Evolutionary conservation across 2,888 invertebrate species (phyloP).

Genomic region (Andrena haemorrhoa): DNA sequence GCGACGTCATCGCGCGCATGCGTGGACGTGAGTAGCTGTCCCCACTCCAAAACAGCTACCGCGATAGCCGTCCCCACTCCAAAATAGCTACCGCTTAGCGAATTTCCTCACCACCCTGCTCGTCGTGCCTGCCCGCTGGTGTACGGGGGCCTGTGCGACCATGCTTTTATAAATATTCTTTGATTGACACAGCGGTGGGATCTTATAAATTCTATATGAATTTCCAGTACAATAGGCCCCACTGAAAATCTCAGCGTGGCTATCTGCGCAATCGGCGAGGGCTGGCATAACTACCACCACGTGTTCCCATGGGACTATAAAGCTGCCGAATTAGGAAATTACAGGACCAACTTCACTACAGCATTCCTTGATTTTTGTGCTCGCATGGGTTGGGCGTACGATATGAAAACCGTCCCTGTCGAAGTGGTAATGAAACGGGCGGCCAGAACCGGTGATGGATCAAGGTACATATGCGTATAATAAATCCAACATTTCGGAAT

Average conservation of each 20-base stretch:
- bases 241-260: constrained; percentile 90
- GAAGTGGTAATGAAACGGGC: constrained; percentile 90
- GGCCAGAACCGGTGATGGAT: constrained; percentile 91
- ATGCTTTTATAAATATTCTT: not conserved
- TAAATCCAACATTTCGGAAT: not conserved
- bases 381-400: constrained; percentile 92
- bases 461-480: constrained; percentile 72
- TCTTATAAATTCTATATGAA: not conserved
- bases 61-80: too few species aligned
- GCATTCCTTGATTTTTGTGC: constrained; percentile 89
- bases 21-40: too few species aligned
- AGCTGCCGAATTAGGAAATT: constrained; percentile 91
- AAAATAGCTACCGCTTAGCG: too few species aligned
- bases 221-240: constrained; percentile 88
- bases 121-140: too few species aligned
- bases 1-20: too few species aligned
- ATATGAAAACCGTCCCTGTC: constrained; percentile 91
- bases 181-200: not conserved
- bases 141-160: too few species aligned
- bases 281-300: constrained; percentile 98
- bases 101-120: too few species aligned
- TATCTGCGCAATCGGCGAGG: constrained; percentile 90
- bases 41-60: too few species aligned
- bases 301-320: constrained; percentile 97
- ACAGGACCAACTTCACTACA: constrained; percentile 86